Base-by-base conservation (phyloP, 2,888 invertebrate genomes). In the Nudaria mundana region DNA sequence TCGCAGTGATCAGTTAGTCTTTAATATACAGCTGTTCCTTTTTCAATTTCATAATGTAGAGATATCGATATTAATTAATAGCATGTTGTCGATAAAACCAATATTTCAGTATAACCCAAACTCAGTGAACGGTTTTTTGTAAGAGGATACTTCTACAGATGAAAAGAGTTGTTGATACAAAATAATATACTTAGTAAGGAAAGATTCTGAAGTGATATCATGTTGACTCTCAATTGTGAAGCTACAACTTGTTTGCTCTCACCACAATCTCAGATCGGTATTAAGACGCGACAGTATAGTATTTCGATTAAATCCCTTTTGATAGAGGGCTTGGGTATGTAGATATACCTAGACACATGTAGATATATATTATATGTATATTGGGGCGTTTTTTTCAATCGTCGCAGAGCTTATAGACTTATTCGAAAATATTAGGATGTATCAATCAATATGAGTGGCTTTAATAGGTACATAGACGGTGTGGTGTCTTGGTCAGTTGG, bases 231-330 rank as follows among this genome's bases (percentile, higher is more conserved):
- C 61, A 56, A 66, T 66, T 67, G 63, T 57, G 66, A 66, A 73
- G 66, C 69, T 66, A 63, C 68, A 73, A 73, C 75, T 71, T 82
- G 85, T 87, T 86, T 86, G 80, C 79, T 76, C 71, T 69, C 62
- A 68, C 78, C 78, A 79, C 79, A 81, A 81, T 81, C 82, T 81
- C 68, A 78, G 86, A 85, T 84, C 80, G 79, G 84, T 86, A 85
- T 85, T 85, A 84, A 81, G 85, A 86, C 83, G 83, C 81, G 87
- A 85, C 86, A 85, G 81, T 81, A 84, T 83, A 82, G 83, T 84
- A 85, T 83, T 77, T 76, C 74, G 78, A 83, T 82, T 84, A 82
- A 80, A 83, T 77, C 84, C 83, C 77, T 68, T 55, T 61, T 66
- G 78, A 76, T 74, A 76, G 72, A 76, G 76, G 76, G 76, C 76